Conservation (phyloP, 2,888 invertebrate genomes). For the Chloroclysta siterata region DNA sequence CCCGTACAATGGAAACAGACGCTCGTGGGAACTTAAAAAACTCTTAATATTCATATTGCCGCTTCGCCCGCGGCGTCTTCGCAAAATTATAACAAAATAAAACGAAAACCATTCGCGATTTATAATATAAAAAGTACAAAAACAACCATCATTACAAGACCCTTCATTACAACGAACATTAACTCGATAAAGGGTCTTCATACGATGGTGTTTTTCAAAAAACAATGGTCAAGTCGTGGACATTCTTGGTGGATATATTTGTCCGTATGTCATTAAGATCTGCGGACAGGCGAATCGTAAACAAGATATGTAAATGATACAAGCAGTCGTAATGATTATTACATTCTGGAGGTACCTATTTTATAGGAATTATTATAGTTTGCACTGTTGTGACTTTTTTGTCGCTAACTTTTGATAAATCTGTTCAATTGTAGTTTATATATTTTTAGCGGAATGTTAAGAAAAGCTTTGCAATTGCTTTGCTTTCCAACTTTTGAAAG, state of each 20-base stretch:
- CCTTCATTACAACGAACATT: constrained; percentile 33
- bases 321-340: constrained; percentile 56
- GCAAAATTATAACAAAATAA: constrained; percentile 82
- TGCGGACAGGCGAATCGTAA: constrained; percentile 68
- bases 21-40: constrained; percentile 59
- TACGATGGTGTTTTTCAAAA: constrained; percentile 51
- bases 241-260: constrained; percentile 67
- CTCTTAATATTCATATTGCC: constrained; percentile 76
- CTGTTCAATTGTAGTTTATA: too few species aligned
- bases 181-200: constrained; percentile 40
- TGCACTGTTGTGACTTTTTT: constrained; percentile 5
- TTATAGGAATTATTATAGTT: constrained; percentile 40
- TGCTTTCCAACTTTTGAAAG: too few species aligned
- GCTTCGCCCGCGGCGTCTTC: constrained; percentile 74
- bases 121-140: constrained; percentile 74
- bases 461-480: too few species aligned
- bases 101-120: constrained; percentile 68
- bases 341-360: constrained; percentile 43
- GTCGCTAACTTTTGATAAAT: constrained; percentile 3
- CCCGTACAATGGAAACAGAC: constrained; percentile 49
- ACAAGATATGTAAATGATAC: constrained; percentile 77
- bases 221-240: constrained; percentile 63
- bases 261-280: constrained; percentile 72
- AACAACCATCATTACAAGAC: constrained; percentile 51
- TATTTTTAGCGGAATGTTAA: too few species aligned